Evolutionary conservation across 2,797 vertebrate species (phyloP).

Genomic region (Antennarius maculatus): DNA sequence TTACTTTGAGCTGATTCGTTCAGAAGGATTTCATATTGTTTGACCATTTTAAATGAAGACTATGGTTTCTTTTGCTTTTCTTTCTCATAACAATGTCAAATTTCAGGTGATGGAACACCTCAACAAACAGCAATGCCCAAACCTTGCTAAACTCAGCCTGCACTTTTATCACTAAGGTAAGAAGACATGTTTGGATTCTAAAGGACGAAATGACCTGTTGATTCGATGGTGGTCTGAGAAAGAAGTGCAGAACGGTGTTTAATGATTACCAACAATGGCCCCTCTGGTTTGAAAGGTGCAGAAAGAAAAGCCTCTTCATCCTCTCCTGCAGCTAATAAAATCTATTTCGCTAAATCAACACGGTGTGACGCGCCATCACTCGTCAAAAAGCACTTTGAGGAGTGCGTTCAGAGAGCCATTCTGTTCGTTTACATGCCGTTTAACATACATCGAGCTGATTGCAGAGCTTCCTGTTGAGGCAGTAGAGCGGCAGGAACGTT

Average conservation of each 20-base stretch:
- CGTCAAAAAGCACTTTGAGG: conserved; percentile 33
- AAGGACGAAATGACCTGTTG: not conserved
- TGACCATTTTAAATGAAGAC: not conserved
- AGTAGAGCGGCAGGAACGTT: conserved; percentile 5
- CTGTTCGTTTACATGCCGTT: conserved; percentile 36
- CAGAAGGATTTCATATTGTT: conserved; percentile 31
- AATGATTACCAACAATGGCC: conserved; percentile 1
- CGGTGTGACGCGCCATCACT: conserved; percentile 13
- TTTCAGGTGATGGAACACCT: conserved; percentile 6
- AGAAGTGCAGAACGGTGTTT: not conserved
- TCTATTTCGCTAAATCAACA: conserved; percentile 33
- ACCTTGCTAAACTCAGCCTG: conserved; percentile 9
- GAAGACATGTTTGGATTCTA: not conserved
- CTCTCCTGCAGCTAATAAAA: conserved; percentile 37
- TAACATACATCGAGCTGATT: conserved; percentile 34
- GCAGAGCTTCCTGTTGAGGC: conserved; percentile 14
- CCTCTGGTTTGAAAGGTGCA: conserved; percentile 8
- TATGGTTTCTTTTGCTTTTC: conserved; percentile 6
- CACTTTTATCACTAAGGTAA: not conserved
- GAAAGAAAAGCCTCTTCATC: conserved; percentile 23
- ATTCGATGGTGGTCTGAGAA: not conserved
- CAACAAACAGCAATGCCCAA: not conserved
- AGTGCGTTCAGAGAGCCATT: conserved; percentile 45
- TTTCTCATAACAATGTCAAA: conserved; percentile 3
- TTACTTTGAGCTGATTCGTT: conserved; percentile 27